A percentile compares a stretch with the other conserved stretches of the same genome.
Evolutionary conservation across 1,140 invertebrate species (phyloP).

Genomic region (Mercenaria mercenaria): DNA sequence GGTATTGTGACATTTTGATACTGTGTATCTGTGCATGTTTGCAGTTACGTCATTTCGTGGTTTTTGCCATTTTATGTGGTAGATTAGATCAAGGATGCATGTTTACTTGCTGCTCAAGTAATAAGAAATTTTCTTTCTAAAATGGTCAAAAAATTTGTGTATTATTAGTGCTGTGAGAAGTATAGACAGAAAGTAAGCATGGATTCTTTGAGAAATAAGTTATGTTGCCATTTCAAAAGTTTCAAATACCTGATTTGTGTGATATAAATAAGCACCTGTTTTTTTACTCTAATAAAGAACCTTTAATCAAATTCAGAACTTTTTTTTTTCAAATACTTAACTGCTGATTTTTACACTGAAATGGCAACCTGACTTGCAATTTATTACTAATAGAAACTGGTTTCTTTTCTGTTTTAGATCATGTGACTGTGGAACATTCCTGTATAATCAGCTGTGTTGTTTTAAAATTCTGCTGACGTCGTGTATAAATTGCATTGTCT

Average conservation of each 20-base stretch:
- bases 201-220: not conserved
- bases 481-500: not conserved
- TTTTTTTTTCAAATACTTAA: too few species aligned
- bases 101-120: too few species aligned
- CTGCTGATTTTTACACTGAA: too few species aligned
- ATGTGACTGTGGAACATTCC: constrained; percentile 27
- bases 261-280: too few species aligned
- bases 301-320: too few species aligned
- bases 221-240: not conserved
- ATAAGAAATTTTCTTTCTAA: too few species aligned
- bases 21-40: not conserved
- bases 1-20: not conserved
- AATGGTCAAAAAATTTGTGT: too few species aligned
- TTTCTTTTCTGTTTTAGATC: constrained; percentile 17
- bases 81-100: not conserved
- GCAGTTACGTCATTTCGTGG: not conserved
- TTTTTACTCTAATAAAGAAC: too few species aligned
- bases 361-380: not conserved
- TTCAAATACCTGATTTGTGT: too few species aligned
- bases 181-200: not conserved
- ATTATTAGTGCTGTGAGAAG: too few species aligned
- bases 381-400: not conserved
- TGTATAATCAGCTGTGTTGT: not conserved
- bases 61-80: constrained; percentile 6
- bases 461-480: not conserved